These are phyloP conservation scores for Ornithoptera alexandrae DNA, from an alignment of 2,888 invertebrate genomes.

Conservation along the genomic window DNA sequence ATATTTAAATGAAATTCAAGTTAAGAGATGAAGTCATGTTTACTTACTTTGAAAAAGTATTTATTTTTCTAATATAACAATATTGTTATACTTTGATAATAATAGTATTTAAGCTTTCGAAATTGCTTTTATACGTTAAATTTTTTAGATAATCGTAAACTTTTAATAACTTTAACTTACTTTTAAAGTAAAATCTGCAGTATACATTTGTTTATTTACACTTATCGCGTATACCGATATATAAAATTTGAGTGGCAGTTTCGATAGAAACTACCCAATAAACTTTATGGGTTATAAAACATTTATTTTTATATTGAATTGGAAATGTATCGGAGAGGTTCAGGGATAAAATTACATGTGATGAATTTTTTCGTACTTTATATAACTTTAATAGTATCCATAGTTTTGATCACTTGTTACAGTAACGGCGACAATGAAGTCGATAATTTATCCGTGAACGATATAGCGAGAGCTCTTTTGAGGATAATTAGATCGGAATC, in stretches of 20 bases:
- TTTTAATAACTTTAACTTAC: too few species aligned
- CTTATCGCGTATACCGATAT: conserved; percentile 34
- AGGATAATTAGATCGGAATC: conserved; percentile 33
- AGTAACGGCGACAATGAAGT: conserved; percentile 27
- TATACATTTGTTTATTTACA: conserved; percentile 14
- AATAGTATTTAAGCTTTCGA: too few species aligned
- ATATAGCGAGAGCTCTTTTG: conserved; percentile 43
- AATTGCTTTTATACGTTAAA: too few species aligned
- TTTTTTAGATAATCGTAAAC: too few species aligned
- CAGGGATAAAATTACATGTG: conserved; percentile 2
- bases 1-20: not conserved
- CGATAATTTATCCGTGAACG: conserved; percentile 33
- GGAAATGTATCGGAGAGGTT: conserved; percentile 9
- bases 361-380: conserved; percentile 17
- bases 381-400: conserved; percentile 11
- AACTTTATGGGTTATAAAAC: conserved; percentile 37
- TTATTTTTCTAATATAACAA: not conserved
- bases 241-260: conserved; percentile 35
- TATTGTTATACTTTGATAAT: too few species aligned
- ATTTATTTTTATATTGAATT: conserved; percentile 16
- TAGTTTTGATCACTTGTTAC: conserved; percentile 15
- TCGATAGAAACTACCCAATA: conserved; percentile 33
- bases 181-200: too few species aligned
- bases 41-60: conserved; percentile 3
- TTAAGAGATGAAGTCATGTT: conserved; percentile 7